Percentiles rank a stretch among this genome's conserved stretches.
Conservation (phyloP, 1,140 invertebrate species). For the Brachionus rotundiformis region DNA sequence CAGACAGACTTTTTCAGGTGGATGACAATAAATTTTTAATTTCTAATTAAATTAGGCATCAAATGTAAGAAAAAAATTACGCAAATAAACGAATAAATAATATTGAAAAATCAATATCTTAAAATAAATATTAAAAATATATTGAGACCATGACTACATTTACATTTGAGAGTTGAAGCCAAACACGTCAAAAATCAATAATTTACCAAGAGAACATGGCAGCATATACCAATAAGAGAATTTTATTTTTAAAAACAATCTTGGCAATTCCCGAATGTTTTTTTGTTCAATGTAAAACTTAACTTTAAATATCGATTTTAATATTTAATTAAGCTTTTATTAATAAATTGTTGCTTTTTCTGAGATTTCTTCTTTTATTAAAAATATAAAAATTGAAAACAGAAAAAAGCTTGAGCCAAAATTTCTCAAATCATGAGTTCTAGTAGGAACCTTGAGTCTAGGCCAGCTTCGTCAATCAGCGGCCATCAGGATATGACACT, state of each 20-base stretch:
- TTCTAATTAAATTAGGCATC: neutral
- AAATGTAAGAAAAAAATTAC: too few species aligned
- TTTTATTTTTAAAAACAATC: neutral
- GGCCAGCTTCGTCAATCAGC: conserved; percentile 42
- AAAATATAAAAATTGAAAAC: too few species aligned
- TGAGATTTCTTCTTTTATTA: neutral
- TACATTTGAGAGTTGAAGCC: neutral
- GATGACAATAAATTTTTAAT: neutral
- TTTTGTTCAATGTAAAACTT: neutral
- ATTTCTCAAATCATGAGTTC: neutral
- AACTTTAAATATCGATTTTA: neutral
- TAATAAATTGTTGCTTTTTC: neutral
- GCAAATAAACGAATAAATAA: neutral
- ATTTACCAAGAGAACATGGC: neutral
- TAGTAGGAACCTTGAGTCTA: conserved; percentile 1
- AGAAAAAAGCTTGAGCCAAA: conserved; percentile 9
- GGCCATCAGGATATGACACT: conserved; percentile 17
- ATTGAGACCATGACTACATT: conserved; percentile 2
- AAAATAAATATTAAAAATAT: neutral
- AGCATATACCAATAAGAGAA: too few species aligned
- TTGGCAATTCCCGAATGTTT: neutral
- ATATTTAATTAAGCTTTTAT: neutral
- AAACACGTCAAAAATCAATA: neutral
- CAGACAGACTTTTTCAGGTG: too few species aligned
- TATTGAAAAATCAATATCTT: neutral